phyloP scores from a whole-genome alignment of 1,140 invertebrate species.

The Colletes gigas region DNA sequence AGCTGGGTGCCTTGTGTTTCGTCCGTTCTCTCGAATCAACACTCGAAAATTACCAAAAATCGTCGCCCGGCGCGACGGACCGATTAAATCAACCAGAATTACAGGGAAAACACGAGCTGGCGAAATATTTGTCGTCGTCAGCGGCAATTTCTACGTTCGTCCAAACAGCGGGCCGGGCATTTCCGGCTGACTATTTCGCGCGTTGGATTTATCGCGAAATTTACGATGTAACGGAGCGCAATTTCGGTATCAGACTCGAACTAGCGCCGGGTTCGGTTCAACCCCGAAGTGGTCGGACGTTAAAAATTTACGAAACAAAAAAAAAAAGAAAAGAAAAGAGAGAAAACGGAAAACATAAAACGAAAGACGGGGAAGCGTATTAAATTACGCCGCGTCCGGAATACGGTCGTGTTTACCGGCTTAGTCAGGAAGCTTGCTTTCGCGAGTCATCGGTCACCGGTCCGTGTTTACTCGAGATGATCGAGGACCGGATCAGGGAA shows the following conservation, averaged over 20 bases:
- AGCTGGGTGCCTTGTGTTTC: too few relatives aligned
- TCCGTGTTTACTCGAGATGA: constrained; percentile 58
- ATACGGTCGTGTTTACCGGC: constrained; percentile 24
- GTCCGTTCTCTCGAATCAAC: background rate
- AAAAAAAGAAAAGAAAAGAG: background rate
- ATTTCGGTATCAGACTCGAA: constrained; percentile 42
- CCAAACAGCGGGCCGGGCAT: constrained; percentile 22
- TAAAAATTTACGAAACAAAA: background rate
- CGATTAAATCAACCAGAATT: constrained; percentile 47
- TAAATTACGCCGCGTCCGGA: background rate
- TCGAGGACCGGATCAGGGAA: constrained; percentile 53
- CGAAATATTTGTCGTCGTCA: constrained; percentile 51
- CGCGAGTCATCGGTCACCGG: constrained; percentile 32
- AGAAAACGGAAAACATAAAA: background rate
- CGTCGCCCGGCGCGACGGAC: background rate
- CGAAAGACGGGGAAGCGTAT: background rate
- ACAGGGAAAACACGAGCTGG: constrained; percentile 27
- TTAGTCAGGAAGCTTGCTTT: constrained; percentile 16
- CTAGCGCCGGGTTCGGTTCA: constrained; percentile 6
- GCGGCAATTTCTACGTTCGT: constrained; percentile 45
- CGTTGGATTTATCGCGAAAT: constrained; percentile 47
- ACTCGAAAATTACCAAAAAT: background rate
- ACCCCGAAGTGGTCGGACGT: constrained; percentile 20
- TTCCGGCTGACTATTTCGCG: constrained; percentile 8
- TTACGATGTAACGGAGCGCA: constrained; percentile 50